Evolutionary conservation across 2,113 vertebrate genomes (phyloP), one percentile per base, ranked within the genome.

Genomic region (Spheniscus mendiculus): DNA sequence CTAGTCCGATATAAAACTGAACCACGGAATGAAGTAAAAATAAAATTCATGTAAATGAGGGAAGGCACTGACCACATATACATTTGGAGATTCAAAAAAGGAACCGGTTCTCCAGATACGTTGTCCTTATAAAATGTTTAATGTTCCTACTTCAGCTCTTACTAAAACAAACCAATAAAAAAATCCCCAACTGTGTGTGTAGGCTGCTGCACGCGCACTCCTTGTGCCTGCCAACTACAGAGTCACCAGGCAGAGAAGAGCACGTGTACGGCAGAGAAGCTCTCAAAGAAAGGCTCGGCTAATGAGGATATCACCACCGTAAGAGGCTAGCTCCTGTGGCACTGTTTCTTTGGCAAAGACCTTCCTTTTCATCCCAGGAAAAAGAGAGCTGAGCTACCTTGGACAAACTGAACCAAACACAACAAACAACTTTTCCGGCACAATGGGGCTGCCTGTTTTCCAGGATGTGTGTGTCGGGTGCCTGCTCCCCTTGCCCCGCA

Each of bases 1-100:
- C 66, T 20, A 84, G 85, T 92, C 89, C 20, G 47, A 95, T 86
- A 97, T 44, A 86, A 91, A 97, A 96, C 93, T 69, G 91, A 97
- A 95, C 90, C 59, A 93, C 21, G 27, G 91, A 97, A 92, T 2
- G 38, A 97, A 85, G 47, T 50, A 77, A 66, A 96, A 95, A 62
- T 71, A 87, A 94, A 96, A 69, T 15, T 26, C 21, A 29, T 17
- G 77, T n/a, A 53, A 93, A n/a, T 15, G 86, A 87, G 80, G 91
- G 84, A 87, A 92, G 76, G 55, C 0, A 1, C 89, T 89, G 96
- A 96, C 93, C 96, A 94, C 42, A 71, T 76, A 74, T 47, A 88
- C 34, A 47, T 58, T 77, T 61, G 83, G 72, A 93, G 91, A 88
- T 58, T 83, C 12, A 30, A 85, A 72, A 88, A 95, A 85, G n/a